Conservation (phyloP, 30 jellyfish, hydroid and myxozoan genomes). For the Turritopsis rubra region DNA sequence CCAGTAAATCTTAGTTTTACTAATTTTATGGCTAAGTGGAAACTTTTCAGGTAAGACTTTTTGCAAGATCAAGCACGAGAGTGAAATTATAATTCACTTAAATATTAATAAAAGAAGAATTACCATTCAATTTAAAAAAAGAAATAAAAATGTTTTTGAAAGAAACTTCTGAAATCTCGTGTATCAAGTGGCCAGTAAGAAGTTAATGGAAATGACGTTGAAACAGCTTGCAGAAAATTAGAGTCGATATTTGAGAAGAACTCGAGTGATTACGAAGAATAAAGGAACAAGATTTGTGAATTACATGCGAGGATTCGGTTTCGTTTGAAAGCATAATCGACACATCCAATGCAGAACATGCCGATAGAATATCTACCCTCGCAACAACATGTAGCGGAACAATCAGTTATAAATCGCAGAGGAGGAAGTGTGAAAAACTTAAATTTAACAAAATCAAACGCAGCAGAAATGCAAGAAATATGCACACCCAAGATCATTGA, state of each 20-base stretch:
- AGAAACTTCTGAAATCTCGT: background rate
- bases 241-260: background rate
- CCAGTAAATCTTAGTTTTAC: too few relatives aligned
- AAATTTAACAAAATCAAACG: background rate
- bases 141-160: background rate
- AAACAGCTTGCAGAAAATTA: background rate
- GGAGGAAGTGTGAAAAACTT: background rate
- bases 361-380: background rate
- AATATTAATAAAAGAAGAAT: background rate
- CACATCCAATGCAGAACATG: background rate
- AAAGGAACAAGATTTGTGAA: background rate
- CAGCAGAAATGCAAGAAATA: background rate
- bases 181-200: background rate
- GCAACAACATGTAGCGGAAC: background rate
- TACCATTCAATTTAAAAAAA: background rate
- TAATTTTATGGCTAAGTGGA: too few relatives aligned
- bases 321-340: background rate
- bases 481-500: slow-evolving; percentile 9
- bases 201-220: background rate
- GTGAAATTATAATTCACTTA: background rate
- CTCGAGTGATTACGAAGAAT: background rate
- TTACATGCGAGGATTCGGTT: background rate
- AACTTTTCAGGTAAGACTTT: too few relatives aligned
- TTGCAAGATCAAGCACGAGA: background rate
- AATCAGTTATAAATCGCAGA: slow-evolving; percentile 1